Conservation (phyloP, 2,888 invertebrate genomes). For the Patella caerulea region DNA sequence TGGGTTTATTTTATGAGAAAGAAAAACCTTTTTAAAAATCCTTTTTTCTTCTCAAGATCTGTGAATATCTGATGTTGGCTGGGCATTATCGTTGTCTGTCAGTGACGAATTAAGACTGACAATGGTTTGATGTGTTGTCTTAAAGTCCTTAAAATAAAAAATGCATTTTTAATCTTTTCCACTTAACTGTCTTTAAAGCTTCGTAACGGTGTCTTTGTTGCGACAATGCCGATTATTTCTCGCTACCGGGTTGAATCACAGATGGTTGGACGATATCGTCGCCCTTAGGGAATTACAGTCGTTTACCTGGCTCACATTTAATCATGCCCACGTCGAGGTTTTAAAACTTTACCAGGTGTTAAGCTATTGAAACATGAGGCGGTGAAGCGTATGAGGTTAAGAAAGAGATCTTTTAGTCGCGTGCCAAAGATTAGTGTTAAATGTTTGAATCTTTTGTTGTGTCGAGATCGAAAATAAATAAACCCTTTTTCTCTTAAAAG, state of each 20-base stretch:
- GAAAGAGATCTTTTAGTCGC: conserved; percentile 10
- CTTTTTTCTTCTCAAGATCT: too few relatives aligned
- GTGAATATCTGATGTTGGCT: too few relatives aligned
- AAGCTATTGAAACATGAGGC: neutral
- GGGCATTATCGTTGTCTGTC: too few relatives aligned
- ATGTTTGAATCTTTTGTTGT: neutral
- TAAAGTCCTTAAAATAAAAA: neutral
- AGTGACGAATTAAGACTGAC: too few relatives aligned
- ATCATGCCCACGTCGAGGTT: neutral
- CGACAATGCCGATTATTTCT: neutral
- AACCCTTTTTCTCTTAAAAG: too few relatives aligned
- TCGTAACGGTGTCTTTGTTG: conserved; percentile 5
- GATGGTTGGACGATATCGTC: neutral
- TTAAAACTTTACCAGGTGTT: neutral
- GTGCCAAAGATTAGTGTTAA: conserved; percentile 4
- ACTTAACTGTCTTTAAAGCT: conserved; percentile 6
- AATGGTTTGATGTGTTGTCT: too few relatives aligned
- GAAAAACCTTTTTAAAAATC: too few relatives aligned
- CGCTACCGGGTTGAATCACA: neutral
- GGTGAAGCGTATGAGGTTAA: conserved; percentile 4
- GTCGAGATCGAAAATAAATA: too few relatives aligned
- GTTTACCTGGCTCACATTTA: neutral
- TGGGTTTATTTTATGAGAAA: too few relatives aligned
- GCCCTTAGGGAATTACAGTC: conserved; percentile 4
- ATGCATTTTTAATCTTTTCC: conserved; percentile 7